Base-by-base conservation (phyloP, 2,888 invertebrate genomes). In the Acanthosepion esculentum region DNA sequence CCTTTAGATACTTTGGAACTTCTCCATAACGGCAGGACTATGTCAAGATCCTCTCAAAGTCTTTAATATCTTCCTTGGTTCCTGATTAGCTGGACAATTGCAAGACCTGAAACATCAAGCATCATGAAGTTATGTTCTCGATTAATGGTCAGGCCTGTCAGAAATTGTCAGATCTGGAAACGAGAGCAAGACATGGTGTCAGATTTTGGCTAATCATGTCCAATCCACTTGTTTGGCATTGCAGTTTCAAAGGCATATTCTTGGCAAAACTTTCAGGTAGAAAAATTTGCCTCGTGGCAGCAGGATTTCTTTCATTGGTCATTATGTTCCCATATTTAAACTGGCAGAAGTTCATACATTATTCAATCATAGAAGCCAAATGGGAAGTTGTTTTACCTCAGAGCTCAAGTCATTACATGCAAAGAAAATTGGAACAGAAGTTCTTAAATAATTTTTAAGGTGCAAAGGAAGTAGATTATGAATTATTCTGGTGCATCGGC, bases 41-140 rank as follows among this genome's bases (percentile, higher is more conserved):
- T 78, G 78, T 78, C 78, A 78, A n/a, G n/a, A 78, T n/a, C 78
- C n/a, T n/a, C 78, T 78, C 78, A 78, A 78, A n/a, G 78, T 78
- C 78, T 78, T 78, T 78, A n/a, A n/a, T 78, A 78, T 78, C 78
- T 78, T n/a, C n/a, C 78, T 12, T 78, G 29, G 1, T 78, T 78
- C 29, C 78, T 78, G 78, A 78, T 78, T 78, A n/a, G n/a, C n/a
- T 15, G 78, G n/a, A n/a, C n/a, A 12, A 78, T 78, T n/a, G 15
- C 78, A 78, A n/a, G n/a, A n/a, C 78, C n/a, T 78, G n/a, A 78
- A 78, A n/a, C 12, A 78, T 78, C 78, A n/a, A n/a, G n/a, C n/a
- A n/a, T 78, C 78, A 15, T n/a, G n/a, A 78, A 78, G 78, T n/a
- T n/a, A 78, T 4, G 4, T n/a, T 78, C 78, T n/a, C 78, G 78